Percentiles rank a stretch among this genome's conserved stretches.
These are phyloP conservation scores for Astyanax mexicanus DNA, from an alignment of 2,797 vertebrate species.

Conservation along the genomic window DNA sequence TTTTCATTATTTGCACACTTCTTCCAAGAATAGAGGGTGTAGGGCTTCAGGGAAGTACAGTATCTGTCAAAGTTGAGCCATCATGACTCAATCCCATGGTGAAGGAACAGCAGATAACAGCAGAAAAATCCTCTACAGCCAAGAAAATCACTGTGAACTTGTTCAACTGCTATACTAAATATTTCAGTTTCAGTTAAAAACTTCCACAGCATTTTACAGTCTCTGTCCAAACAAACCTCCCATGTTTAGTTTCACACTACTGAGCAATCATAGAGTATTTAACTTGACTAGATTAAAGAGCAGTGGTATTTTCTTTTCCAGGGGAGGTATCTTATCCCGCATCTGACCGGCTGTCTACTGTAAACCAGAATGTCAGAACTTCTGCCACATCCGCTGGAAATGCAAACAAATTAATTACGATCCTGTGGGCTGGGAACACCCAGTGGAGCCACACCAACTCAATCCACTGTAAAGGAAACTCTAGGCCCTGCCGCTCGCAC, in stretches of 20 bases:
- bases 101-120: too few species aligned
- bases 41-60: too few species aligned
- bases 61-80: too few species aligned
- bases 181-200: neutral
- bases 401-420: slow-evolving; percentile 66
- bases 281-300: slow-evolving; percentile 28
- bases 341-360: slow-evolving; percentile 49
- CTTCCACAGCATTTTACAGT: neutral
- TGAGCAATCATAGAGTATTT: slow-evolving; percentile 15
- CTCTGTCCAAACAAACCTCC: slow-evolving; percentile 12
- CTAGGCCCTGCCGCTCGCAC: slow-evolving; percentile 2
- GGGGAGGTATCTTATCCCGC: slow-evolving; percentile 51
- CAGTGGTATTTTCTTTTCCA: slow-evolving; percentile 30
- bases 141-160: too few species aligned
- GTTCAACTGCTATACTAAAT: neutral
- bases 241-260: slow-evolving; percentile 14
- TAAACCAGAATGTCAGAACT: slow-evolving; percentile 50
- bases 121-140: too few species aligned
- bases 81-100: too few species aligned
- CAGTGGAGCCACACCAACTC: slow-evolving; percentile 43
- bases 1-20: too few species aligned
- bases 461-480: slow-evolving; percentile 47
- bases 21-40: too few species aligned
- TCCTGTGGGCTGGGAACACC: slow-evolving; percentile 60
- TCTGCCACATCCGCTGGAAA: slow-evolving; percentile 63